These are phyloP conservation scores for Porites lutea DNA, from an alignment of 64 coral and sea anemone genomes.

Conservation along the genomic window DNA sequence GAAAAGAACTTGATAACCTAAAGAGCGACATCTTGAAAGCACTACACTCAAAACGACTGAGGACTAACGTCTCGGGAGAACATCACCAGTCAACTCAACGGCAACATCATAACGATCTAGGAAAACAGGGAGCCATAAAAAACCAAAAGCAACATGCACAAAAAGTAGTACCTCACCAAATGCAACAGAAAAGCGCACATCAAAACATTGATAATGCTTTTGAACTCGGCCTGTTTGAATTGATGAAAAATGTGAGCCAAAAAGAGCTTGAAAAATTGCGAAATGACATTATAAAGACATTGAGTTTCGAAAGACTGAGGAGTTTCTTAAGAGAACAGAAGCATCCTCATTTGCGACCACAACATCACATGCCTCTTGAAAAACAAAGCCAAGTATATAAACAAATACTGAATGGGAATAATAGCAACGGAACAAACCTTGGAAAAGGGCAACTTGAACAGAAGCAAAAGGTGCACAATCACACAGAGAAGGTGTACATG, in stretches of 20 bases:
- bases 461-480: background rate
- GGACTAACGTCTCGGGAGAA: background rate
- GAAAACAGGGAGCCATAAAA: no score
- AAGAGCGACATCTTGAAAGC: background rate
- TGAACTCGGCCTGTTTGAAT: no score
- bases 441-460: background rate
- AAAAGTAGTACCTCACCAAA: no score
- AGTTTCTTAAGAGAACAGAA: background rate
- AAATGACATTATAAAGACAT: background rate
- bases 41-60: background rate
- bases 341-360: background rate
- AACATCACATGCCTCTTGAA: background rate
- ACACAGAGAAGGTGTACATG: background rate
- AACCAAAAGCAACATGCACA: no score
- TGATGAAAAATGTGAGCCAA: no score
- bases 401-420: background rate
- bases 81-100: background rate
- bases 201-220: no score
- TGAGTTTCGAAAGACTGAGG: background rate
- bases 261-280: background rate
- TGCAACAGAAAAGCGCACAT: no score
- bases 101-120: no score
- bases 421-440: background rate
- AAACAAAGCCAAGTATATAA: background rate
- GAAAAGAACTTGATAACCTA: conserved; percentile 16